phyloP scores from a whole-genome alignment of 1,140 invertebrate genomes.

The Aethina tumida region DNA sequence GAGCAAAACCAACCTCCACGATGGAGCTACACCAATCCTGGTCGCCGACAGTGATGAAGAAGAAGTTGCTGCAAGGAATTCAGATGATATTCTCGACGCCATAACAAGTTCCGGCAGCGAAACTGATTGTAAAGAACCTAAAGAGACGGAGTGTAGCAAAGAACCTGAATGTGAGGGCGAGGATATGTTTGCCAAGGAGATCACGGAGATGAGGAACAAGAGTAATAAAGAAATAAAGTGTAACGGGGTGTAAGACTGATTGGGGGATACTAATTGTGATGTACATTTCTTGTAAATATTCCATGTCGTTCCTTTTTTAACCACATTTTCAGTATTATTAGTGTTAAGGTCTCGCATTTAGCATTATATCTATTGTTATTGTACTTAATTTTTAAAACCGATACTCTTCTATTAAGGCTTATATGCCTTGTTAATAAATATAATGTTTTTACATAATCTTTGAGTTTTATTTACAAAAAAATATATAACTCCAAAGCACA shows the following conservation, averaged over 20 bases:
- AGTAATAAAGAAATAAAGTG: slow-evolving; percentile 19
- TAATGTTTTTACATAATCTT: no score
- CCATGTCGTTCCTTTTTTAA: no score
- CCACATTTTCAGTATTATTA: slow-evolving; percentile 14
- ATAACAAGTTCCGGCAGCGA: no score
- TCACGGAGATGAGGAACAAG: slow-evolving; percentile 14
- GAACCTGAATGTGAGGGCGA: slow-evolving; percentile 13
- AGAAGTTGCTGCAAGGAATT: slow-evolving; percentile 14
- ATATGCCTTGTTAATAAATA: no score
- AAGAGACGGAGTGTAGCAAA: neutral
- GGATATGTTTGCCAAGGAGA: slow-evolving; percentile 21
- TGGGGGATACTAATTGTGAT: neutral
- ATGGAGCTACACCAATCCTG: slow-evolving; percentile 57
- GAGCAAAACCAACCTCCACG: slow-evolving; percentile 49
- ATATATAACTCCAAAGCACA: no score
- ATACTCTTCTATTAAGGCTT: no score
- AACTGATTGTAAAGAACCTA: no score
- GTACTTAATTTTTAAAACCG: neutral
- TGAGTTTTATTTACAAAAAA: no score
- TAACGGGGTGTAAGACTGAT: slow-evolving; percentile 12
- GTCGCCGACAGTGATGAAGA: slow-evolving; percentile 43
- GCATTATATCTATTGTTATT: slow-evolving; percentile 1
- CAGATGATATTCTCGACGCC: slow-evolving; percentile 20
- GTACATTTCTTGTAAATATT: slow-evolving; percentile 7
- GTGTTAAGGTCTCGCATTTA: slow-evolving; percentile 5